A percentile compares a stretch with the other conserved stretches of the same genome.
Conservation (phyloP, 2,888 invertebrate genomes). For the Meteorus cinctellus region DNA sequence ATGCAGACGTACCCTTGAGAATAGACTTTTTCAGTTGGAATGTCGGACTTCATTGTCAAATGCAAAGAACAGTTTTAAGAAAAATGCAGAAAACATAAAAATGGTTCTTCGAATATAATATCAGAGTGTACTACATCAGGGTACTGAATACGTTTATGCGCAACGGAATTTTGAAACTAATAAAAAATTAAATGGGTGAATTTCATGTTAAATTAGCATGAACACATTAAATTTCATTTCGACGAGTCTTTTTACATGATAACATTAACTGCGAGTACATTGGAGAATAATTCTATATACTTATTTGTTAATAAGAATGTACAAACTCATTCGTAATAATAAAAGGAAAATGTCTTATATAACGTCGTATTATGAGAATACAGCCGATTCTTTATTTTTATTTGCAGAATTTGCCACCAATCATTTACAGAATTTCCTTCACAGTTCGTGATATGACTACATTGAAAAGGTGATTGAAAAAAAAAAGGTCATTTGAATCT, state of each 20-base stretch:
- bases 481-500: conserved; percentile 50
- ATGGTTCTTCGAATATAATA: neutral
- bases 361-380: conserved; percentile 22
- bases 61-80: conserved; percentile 16
- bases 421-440: conserved; percentile 38
- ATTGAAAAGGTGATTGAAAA: conserved; percentile 60
- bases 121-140: neutral
- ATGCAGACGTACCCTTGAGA: neutral
- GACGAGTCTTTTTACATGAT: conserved; percentile 45
- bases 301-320: conserved; percentile 64
- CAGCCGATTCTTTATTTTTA: neutral
- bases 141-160: neutral
- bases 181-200: neutral
- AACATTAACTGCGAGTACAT: conserved; percentile 49
- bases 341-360: conserved; percentile 57
- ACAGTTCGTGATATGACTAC: conserved; percentile 46
- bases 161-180: neutral
- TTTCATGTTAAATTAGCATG: conserved; percentile 9
- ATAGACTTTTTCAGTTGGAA: neutral
- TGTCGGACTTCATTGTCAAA: neutral
- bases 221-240: conserved; percentile 39
- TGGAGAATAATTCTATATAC: conserved; percentile 55
- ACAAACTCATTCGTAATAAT: conserved; percentile 66
- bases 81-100: conserved; percentile 7
- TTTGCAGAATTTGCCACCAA: neutral